Conservation (phyloP, 2,888 invertebrate genomes). For the Meta bourneti region DNA sequence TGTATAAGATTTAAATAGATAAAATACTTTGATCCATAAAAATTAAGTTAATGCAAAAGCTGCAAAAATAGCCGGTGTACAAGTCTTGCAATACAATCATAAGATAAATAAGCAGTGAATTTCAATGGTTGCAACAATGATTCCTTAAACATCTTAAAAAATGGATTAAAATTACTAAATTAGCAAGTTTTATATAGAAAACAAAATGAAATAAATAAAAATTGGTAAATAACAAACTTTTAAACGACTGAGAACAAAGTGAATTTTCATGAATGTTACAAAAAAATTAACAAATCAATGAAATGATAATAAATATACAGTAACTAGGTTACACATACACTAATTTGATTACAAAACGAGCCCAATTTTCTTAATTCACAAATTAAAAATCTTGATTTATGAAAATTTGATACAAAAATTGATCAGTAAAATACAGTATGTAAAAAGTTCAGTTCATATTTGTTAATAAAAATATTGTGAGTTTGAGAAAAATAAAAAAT, state of each 20-base stretch:
- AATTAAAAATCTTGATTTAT: constrained; percentile 30
- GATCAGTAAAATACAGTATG: constrained; percentile 39
- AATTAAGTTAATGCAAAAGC: constrained; percentile 8
- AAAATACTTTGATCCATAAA: constrained; percentile 47
- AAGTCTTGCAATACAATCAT: not conserved
- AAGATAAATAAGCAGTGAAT: not conserved
- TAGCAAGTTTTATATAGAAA: not conserved
- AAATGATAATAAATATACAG: not conserved
- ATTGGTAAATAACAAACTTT: not conserved
- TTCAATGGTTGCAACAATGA: not conserved
- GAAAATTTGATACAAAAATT: constrained; percentile 39
- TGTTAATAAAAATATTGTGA: constrained; percentile 53
- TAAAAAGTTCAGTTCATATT: constrained; percentile 67
- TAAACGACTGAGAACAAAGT: not conserved
- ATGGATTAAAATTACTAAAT: not conserved
- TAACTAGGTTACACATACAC: not conserved
- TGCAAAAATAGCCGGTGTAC: constrained; percentile 20
- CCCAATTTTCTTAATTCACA: not conserved
- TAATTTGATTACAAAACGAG: not conserved
- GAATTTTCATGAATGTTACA: not conserved
- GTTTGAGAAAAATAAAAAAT: constrained; percentile 59
- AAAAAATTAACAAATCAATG: not conserved
- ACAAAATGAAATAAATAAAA: too few species aligned
- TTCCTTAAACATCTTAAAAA: not conserved
- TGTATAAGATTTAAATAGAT: constrained; percentile 43